phyloP scores from a whole-genome alignment of 2,797 vertebrate genomes.

The Cirrhinus molitorella region DNA sequence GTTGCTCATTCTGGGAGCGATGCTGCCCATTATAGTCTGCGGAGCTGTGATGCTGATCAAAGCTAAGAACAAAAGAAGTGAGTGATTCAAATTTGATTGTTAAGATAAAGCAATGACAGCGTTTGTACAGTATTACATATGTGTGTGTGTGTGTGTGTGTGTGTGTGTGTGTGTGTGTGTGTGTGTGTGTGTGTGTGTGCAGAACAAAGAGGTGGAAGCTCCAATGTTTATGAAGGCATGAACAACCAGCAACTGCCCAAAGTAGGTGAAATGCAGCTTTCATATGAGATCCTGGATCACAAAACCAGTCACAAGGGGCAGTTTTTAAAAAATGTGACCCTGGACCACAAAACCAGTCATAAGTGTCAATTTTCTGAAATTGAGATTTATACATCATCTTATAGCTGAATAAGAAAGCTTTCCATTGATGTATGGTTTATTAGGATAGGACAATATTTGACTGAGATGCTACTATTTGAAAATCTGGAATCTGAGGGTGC shows the following conservation, averaged over 20 bases:
- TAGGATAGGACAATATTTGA: too few species aligned
- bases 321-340: too few species aligned
- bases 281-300: too few species aligned
- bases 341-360: too few species aligned
- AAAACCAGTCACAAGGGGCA: too few species aligned
- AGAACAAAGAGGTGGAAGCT: not conserved
- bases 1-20: not conserved
- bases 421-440: too few species aligned
- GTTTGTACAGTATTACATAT: not conserved
- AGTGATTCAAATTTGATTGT: not conserved
- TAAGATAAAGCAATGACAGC: not conserved
- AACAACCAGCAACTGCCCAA: not conserved
- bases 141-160: not conserved
- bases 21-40: not conserved
- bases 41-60: not conserved
- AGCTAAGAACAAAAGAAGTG: not conserved
- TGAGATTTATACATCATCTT: too few species aligned
- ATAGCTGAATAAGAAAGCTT: too few species aligned
- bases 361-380: too few species aligned
- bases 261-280: not conserved
- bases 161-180: conserved; percentile 6
- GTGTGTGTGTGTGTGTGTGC: not conserved
- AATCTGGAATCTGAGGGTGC: too few species aligned
- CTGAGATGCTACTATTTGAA: too few species aligned
- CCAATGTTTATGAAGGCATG: not conserved